These are phyloP conservation scores for Whitmania pigra DNA, from an alignment of 1,140 invertebrate species.

Conservation along the genomic window DNA sequence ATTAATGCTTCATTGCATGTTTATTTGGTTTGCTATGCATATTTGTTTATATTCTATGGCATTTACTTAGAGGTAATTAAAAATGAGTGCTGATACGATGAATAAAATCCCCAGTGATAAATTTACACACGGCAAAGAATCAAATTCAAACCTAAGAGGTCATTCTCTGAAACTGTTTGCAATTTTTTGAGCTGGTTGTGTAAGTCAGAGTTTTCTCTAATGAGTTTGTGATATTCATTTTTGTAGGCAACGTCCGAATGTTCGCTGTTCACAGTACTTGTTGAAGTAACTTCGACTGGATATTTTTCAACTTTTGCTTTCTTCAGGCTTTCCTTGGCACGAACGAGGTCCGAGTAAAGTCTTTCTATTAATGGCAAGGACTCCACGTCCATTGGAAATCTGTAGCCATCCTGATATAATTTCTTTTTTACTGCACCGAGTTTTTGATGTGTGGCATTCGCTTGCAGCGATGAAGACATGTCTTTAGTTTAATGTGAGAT, in stretches of 20 bases:
- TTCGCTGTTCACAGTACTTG: not conserved
- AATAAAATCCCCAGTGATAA: not conserved
- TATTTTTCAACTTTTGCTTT: constrained; percentile 52
- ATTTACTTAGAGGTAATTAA: too few relatives aligned
- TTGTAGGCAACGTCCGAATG: constrained; percentile 25
- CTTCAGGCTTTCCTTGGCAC: constrained; percentile 63
- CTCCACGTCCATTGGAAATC: constrained; percentile 56
- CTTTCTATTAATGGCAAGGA: constrained; percentile 60
- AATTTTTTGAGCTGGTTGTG: constrained; percentile 54
- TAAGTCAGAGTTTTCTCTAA: constrained; percentile 52
- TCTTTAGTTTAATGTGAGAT: too few relatives aligned
- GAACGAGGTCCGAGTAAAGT: constrained; percentile 58
- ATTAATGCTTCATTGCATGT: too few relatives aligned
- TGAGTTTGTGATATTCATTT: constrained; percentile 41
- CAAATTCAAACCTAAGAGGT: constrained; percentile 42
- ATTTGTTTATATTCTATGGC: too few relatives aligned
- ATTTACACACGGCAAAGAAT: constrained; percentile 16
- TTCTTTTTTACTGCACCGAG: constrained; percentile 48
- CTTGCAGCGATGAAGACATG: too few relatives aligned
- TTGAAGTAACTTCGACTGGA: not conserved
- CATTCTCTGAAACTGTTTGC: constrained; percentile 52
- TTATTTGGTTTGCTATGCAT: too few relatives aligned
- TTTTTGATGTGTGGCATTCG: constrained; percentile 32
- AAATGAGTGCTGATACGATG: too few relatives aligned
- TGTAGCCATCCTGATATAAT: constrained; percentile 59